A percentile compares a stretch with the other conserved stretches of the same genome.
These are phyloP conservation scores for Buceros bicornis DNA, from an alignment of 2,797 vertebrate species.

Conservation along the genomic window DNA sequence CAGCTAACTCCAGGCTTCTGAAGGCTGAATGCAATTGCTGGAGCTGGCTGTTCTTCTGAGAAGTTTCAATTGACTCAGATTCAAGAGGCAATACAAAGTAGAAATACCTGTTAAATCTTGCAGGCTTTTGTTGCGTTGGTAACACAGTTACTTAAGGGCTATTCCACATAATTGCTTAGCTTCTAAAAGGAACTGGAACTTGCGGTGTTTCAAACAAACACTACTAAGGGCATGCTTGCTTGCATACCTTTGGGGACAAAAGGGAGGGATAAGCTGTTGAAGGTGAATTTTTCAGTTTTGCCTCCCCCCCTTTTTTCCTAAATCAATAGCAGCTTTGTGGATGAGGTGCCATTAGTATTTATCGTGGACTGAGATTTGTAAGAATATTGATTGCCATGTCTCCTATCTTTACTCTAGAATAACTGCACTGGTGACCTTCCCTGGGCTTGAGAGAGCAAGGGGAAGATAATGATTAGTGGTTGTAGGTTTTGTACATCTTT, in stretches of 20 bases:
- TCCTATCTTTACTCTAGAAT: not conserved
- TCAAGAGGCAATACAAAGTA: not conserved
- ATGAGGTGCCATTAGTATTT: not conserved
- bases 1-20: not conserved
- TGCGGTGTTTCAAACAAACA: not conserved
- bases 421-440: not conserved
- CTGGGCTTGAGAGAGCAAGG: not conserved
- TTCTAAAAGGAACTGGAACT: not conserved
- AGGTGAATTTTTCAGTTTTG: not conserved
- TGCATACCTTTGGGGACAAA: not conserved
- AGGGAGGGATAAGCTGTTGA: not conserved
- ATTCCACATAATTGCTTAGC: not conserved
- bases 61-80: not conserved
- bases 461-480: not conserved
- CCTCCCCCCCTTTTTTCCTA: not conserved
- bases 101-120: conserved; percentile 2
- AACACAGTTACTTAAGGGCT: not conserved
- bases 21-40: not conserved
- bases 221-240: not conserved
- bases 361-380: not conserved
- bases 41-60: not conserved
- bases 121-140: not conserved
- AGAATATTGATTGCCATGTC: not conserved
- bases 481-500: not conserved
- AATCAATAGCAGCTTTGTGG: not conserved